These are phyloP conservation scores for Tetramorium alpestre DNA, from an alignment of 1,140 invertebrate genomes.

Conservation along the genomic window DNA sequence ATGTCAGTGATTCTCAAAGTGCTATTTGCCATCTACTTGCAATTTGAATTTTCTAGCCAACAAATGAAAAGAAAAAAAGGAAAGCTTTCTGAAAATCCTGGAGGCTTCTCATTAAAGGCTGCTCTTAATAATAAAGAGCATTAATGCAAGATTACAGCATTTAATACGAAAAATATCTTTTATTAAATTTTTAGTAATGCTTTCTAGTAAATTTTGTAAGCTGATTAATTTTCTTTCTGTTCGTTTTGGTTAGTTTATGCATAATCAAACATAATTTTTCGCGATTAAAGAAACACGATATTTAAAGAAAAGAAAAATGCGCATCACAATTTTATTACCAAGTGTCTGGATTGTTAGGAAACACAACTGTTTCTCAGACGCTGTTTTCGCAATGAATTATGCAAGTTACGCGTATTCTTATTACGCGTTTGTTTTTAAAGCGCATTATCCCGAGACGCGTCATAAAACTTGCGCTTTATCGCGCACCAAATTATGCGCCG, in stretches of 20 bases:
- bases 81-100: neutral
- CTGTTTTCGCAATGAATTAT: conserved; percentile 29
- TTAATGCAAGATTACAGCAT: neutral
- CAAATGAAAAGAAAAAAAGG: neutral
- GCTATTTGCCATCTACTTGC: neutral
- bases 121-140: neutral
- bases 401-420: conserved; percentile 24
- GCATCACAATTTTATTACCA: neutral
- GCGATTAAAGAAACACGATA: neutral
- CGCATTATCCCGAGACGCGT: conserved; percentile 28
- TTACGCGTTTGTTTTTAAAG: conserved; percentile 46
- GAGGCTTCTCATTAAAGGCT: neutral
- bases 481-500: conserved; percentile 47
- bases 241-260: neutral
- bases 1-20: conserved; percentile 43
- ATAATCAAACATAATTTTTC: neutral
- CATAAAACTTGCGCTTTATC: conserved; percentile 57
- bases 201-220: neutral
- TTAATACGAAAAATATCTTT: neutral
- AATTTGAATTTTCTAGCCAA: neutral
- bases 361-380: neutral
- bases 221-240: neutral
- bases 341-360: neutral
- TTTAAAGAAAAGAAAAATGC: neutral
- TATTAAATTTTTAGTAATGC: neutral